A percentile compares a stretch with the other conserved stretches of the same genome.
Conservation (phyloP, 2,888 invertebrate genomes). For the Heliothis peltigera region DNA sequence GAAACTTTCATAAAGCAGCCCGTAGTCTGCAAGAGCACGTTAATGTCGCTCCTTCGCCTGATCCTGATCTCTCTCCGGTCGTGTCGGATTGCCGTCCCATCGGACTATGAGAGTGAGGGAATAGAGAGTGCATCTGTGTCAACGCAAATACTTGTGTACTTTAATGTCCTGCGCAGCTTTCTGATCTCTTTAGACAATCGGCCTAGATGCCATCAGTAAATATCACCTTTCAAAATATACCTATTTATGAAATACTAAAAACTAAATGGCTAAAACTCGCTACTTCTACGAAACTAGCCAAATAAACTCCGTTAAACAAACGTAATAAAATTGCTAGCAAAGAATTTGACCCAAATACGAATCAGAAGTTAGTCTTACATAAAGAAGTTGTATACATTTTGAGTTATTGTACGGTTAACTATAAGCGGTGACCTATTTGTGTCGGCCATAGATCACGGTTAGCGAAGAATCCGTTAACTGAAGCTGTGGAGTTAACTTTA, state of each 20-base stretch:
- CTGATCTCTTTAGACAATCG: too few species aligned
- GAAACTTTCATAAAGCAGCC: too few species aligned
- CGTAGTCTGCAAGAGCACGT: too few species aligned
- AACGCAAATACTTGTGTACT: too few species aligned
- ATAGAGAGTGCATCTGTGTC: too few species aligned
- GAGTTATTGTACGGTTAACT: slow-evolving; percentile 27
- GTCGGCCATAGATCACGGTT: slow-evolving; percentile 30
- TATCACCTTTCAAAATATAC: too few species aligned
- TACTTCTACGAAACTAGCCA: slow-evolving; percentile 10
- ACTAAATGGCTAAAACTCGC: slow-evolving; percentile 2
- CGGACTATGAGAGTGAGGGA: too few species aligned
- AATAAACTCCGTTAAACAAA: slow-evolving; percentile 24
- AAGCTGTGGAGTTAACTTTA: slow-evolving; percentile 43
- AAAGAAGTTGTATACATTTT: slow-evolving; percentile 26
- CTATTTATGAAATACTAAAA: background rate
- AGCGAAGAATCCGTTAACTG: slow-evolving; percentile 23
- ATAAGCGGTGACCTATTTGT: slow-evolving; percentile 43
- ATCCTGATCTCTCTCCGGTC: too few species aligned
- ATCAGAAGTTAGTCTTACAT: slow-evolving; percentile 24
- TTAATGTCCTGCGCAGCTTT: too few species aligned
- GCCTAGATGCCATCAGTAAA: too few species aligned
- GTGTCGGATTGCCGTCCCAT: too few species aligned
- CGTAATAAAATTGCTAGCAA: slow-evolving; percentile 37
- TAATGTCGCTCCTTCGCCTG: too few species aligned
- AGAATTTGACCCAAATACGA: slow-evolving; percentile 42